Conservation (phyloP, 2,113 vertebrate genomes). For the Hydrochoerus hydrochaeris region DNA sequence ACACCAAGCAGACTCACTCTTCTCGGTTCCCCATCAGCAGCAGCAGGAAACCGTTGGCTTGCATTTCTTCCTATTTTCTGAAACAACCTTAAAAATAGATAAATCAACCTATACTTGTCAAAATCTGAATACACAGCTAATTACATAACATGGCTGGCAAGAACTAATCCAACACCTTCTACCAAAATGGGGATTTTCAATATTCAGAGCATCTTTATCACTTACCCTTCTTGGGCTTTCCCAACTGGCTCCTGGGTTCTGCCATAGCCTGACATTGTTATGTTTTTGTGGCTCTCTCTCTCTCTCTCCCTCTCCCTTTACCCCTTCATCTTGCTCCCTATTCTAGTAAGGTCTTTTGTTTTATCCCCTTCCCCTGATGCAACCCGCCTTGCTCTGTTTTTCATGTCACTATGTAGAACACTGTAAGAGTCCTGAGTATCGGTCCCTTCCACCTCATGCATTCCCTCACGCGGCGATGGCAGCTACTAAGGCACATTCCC, state of each 20-base stretch:
- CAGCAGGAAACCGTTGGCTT: background rate
- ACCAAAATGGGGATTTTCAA: background rate
- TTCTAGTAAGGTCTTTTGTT: slow-evolving; percentile 49
- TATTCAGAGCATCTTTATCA: background rate
- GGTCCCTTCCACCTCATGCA: slow-evolving; percentile 41
- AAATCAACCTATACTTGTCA: background rate
- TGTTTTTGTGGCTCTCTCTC: background rate
- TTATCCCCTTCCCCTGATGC: slow-evolving; percentile 39
- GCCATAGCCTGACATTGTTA: background rate
- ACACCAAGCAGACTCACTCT: slow-evolving; percentile 60
- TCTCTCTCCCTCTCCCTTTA: background rate
- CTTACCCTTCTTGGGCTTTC: background rate
- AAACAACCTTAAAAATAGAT: slow-evolving; percentile 51
- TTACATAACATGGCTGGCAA: background rate
- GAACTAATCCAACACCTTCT: background rate
- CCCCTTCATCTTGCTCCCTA: background rate
- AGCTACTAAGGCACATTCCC: slow-evolving; percentile 66
- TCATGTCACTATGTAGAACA: slow-evolving; percentile 33
- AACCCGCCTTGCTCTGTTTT: slow-evolving; percentile 43
- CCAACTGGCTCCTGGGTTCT: background rate
- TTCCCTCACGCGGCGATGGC: slow-evolving; percentile 58
- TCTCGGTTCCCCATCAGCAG: background rate
- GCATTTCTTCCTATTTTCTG: slow-evolving; percentile 7
- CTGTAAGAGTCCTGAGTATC: background rate
- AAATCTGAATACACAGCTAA: background rate